phyloP scores from a whole-genome alignment of 1,140 invertebrate genomes.

The Hypothenemus hampei region DNA sequence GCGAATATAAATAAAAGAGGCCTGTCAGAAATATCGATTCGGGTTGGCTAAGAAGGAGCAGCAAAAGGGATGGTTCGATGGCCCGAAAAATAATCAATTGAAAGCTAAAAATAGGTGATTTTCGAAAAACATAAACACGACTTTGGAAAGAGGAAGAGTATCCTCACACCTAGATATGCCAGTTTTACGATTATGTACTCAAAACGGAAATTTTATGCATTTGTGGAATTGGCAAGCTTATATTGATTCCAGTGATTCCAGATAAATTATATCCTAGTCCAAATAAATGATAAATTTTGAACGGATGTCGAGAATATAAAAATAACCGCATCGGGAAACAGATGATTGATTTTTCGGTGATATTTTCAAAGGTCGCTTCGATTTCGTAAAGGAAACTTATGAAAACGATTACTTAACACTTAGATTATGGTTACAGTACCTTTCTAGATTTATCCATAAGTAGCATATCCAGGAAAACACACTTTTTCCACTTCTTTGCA shows the following conservation, averaged over 20 bases:
- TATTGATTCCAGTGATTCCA: no score
- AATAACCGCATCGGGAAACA: neutral
- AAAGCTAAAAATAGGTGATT: conserved; percentile 12
- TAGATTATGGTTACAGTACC: conserved; percentile 18
- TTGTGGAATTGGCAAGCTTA: no score
- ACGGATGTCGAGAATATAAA: no score
- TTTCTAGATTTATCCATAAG: conserved; percentile 19
- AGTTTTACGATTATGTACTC: no score
- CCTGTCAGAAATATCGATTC: conserved; percentile 38
- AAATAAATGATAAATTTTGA: no score
- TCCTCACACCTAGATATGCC: no score
- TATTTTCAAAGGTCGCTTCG: no score
- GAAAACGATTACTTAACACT: neutral
- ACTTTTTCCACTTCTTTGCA: conserved; percentile 24
- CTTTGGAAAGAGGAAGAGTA: no score
- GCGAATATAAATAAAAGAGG: conserved; percentile 35
- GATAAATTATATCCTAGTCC: no score
- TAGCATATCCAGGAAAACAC: conserved; percentile 32
- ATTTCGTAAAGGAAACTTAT: neutral
- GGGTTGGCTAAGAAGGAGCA: conserved; percentile 22
- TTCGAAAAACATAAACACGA: conserved; percentile 11
- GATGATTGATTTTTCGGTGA: neutral
- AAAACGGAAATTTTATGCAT: no score
- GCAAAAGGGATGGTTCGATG: conserved; percentile 10
- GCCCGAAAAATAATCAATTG: conserved; percentile 13